Evolutionary conservation across 2,113 vertebrate genomes (phyloP).

Genomic region (Ginglymostoma cirratum): DNA sequence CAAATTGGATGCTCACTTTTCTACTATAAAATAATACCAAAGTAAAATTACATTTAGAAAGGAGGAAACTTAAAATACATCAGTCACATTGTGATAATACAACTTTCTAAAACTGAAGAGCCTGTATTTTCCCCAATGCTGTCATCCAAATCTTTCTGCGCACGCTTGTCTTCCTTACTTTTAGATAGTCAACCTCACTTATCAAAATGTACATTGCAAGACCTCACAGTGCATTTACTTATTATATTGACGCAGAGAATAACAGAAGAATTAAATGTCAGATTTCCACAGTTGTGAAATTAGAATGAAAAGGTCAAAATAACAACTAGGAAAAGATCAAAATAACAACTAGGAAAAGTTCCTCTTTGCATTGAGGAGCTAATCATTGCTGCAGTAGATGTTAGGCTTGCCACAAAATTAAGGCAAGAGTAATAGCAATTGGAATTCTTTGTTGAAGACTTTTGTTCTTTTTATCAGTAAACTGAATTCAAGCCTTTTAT

Average conservation of each 20-base stretch:
- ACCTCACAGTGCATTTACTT: not conserved
- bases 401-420: not conserved
- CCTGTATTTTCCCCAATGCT: not conserved
- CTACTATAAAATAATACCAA: not conserved
- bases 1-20: not conserved
- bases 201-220: not conserved
- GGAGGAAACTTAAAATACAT: not conserved
- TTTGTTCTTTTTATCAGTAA: not conserved
- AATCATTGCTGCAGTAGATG: not conserved
- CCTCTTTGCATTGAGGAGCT: not conserved
- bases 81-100: not conserved
- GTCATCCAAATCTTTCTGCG: not conserved
- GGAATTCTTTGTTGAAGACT: not conserved
- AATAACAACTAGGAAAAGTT: not conserved
- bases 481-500: not conserved
- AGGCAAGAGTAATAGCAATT: not conserved
- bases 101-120: not conserved
- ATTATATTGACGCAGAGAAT: not conserved
- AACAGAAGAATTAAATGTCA: not conserved
- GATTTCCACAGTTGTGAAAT: not conserved
- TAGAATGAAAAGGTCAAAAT: not conserved
- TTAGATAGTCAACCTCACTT: not conserved
- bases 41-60: not conserved
- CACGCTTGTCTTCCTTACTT: not conserved
- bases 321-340: not conserved